Conservation (phyloP, 2,888 invertebrate genomes). For the Melanotus villosus region DNA sequence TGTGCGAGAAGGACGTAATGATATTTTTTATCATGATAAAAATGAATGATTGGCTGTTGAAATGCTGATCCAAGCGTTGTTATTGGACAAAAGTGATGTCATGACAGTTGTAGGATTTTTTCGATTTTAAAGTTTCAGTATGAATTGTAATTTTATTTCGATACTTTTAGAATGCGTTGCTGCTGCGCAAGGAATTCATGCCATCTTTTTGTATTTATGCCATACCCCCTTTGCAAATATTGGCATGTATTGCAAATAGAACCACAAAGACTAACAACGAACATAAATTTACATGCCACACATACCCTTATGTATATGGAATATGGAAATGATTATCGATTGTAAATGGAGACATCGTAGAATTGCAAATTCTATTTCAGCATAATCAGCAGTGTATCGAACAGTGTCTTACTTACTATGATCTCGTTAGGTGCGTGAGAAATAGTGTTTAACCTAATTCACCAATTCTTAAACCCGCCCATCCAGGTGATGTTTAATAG, state of each 20-base stretch:
- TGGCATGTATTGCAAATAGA: background rate
- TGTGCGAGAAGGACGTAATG: no score
- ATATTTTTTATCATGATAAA: no score
- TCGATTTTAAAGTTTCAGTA: no score
- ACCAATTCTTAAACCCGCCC: background rate
- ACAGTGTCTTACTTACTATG: background rate
- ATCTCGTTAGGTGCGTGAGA: background rate
- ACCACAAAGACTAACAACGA: no score
- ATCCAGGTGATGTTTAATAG: background rate
- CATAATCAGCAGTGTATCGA: background rate
- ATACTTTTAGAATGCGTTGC: background rate
- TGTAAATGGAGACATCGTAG: conserved; percentile 5
- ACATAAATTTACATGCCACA: conserved; percentile 13
- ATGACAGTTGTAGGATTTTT: no score
- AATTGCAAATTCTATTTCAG: background rate
- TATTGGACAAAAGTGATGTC: no score
- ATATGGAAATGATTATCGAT: conserved; percentile 9
- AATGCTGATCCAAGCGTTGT: no score
- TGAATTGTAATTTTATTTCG: no score
- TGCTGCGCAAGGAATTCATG: no score
- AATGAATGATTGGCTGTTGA: no score
- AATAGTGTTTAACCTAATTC: background rate
- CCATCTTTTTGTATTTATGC: no score
- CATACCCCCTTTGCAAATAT: no score
- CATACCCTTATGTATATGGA: background rate